phyloP scores from a whole-genome alignment of 1,140 invertebrate genomes.

The Drosophila micromelanica region DNA sequence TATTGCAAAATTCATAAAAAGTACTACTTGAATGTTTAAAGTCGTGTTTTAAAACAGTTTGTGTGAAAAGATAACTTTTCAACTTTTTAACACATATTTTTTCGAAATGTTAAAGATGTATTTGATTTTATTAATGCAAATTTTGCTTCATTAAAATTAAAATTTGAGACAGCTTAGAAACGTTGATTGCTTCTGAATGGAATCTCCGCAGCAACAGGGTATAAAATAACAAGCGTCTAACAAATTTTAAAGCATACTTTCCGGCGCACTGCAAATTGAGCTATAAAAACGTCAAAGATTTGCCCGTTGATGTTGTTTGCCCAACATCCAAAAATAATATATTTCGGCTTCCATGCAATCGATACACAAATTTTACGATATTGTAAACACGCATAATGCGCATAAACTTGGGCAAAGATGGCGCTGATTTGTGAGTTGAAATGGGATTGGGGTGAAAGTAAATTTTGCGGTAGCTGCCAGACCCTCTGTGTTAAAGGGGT shows the following conservation, averaged over 20 bases:
- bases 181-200: neutral
- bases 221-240: conserved; percentile 5
- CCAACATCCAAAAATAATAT: conserved; percentile 39
- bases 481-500: no score
- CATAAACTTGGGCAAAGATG: conserved; percentile 48
- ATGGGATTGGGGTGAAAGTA: conserved; percentile 17
- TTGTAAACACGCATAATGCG: conserved; percentile 76
- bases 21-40: no score
- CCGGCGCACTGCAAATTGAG: conserved; percentile 65
- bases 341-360: conserved; percentile 42
- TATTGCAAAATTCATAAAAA: no score
- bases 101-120: no score
- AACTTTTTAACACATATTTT: no score
- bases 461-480: conserved; percentile 31
- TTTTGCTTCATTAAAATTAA: no score
- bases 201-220: neutral
- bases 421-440: neutral
- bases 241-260: conserved; percentile 47
- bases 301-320: conserved; percentile 44
- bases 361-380: conserved; percentile 76
- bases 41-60: no score
- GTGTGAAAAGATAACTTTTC: no score
- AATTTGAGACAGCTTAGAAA: neutral
- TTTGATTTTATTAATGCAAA: no score
- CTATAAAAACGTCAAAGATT: conserved; percentile 62